These are phyloP conservation scores for Erebia ligea DNA, from an alignment of 2,888 invertebrate species.

Conservation along the genomic window DNA sequence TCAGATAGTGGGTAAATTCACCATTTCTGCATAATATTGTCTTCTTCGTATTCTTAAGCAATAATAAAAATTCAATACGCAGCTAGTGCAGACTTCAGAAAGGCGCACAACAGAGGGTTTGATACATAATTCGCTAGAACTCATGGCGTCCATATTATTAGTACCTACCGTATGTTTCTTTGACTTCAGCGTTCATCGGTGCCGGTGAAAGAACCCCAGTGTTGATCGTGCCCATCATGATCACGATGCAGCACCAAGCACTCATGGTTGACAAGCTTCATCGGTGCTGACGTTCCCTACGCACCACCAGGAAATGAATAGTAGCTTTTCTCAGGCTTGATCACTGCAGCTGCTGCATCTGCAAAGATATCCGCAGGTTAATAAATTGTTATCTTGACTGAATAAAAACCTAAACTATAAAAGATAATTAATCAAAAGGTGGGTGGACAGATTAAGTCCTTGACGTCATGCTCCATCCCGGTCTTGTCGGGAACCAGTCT, in stretches of 20 bases:
- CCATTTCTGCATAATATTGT: no score
- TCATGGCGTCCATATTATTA: no score
- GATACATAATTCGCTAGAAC: no score
- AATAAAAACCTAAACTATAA: not conserved
- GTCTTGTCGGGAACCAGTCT: no score
- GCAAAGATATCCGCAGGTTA: not conserved
- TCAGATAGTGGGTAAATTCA: no score
- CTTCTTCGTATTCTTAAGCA: no score
- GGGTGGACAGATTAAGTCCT: no score
- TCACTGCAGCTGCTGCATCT: not conserved
- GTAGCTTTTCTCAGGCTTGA: not conserved
- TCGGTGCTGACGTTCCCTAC: slow-evolving; percentile 59
- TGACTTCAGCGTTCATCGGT: slow-evolving; percentile 71
- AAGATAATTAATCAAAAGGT: no score
- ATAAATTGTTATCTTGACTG: not conserved
- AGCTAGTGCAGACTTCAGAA: no score
- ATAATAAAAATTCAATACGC: no score
- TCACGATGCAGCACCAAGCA: slow-evolving; percentile 77
- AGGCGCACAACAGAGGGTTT: no score
- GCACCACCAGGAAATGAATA: slow-evolving; percentile 33
- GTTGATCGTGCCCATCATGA: slow-evolving; percentile 76
- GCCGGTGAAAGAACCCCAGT: slow-evolving; percentile 69
- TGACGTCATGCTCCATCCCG: no score
- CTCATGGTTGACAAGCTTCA: slow-evolving; percentile 75
- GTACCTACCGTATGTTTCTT: slow-evolving; percentile 66